Evolutionary conservation across 2,113 vertebrate genomes (phyloP).

Genomic region (Chascanopsetta lugubris): DNA sequence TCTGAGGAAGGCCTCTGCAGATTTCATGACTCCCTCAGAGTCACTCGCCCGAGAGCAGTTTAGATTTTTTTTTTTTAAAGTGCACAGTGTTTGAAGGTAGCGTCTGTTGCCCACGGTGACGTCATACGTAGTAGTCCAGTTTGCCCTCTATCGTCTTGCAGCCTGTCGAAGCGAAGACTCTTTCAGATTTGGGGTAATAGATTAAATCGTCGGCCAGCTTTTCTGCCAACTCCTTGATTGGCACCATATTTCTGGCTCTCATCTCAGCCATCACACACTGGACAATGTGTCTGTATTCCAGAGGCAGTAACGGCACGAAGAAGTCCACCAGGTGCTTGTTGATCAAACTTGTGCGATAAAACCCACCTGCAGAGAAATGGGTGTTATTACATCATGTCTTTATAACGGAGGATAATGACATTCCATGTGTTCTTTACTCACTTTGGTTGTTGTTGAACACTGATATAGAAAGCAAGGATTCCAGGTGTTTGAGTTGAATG

Average conservation of each 20-base stretch:
- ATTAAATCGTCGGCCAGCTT: conserved; percentile 85
- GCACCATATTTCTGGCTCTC: conserved; percentile 54
- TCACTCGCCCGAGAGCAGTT: conserved; percentile 24
- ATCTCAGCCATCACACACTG: conserved; percentile 89
- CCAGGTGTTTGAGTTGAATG: conserved; percentile 88
- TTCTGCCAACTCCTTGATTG: conserved; percentile 76
- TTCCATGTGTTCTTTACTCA: conserved; percentile 71
- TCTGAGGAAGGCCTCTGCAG: conserved; percentile 3
- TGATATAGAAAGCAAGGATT: conserved; percentile 80
- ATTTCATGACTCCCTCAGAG: conserved; percentile 37
- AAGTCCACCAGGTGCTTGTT: conserved; percentile 94
- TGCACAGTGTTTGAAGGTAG: conserved; percentile 34
- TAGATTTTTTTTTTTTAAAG: conserved; percentile 8
- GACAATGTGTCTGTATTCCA: conserved; percentile 91
- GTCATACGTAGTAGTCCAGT: conserved; percentile 85
- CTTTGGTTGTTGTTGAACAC: conserved; percentile 94
- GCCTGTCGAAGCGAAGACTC: conserved; percentile 90
- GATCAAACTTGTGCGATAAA: conserved; percentile 93
- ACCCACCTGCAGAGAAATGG: conserved; percentile 83
- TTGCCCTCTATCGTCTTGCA: conserved; percentile 94
- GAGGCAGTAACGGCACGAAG: conserved; percentile 92
- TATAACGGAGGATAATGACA: neutral
- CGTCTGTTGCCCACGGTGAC: neutral
- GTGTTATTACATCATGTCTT: neutral
- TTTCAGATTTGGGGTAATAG: conserved; percentile 90